Evolutionary conservation across 2,888 invertebrate genomes (phyloP), one percentile per base, ranked within the genome.

Genomic region (Microctonus brassicae): DNA sequence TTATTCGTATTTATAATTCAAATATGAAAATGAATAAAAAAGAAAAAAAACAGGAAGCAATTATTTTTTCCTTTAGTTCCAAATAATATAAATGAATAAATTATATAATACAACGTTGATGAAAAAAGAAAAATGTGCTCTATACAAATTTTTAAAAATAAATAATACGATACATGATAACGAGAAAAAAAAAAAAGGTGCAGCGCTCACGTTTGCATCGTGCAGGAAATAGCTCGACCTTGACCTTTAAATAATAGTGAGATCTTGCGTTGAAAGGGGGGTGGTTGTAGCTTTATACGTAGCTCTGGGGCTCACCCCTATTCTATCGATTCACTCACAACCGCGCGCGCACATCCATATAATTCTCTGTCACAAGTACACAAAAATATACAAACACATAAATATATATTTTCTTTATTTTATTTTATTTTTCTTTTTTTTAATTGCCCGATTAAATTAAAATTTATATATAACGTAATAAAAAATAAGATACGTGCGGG

Each of bases 201-300:
- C 65, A 76, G 62, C 69, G 13, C 36, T 34, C 7, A 24, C 47
- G 71, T 76, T 81, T 75, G 80, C 79, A n/a, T 81, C 79, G 83
- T 81, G 84, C 82, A 79, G 81, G 79, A 84, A 84, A 84, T 84
- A 83, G 80, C 81, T 79, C 78, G 81, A 84, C 84, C 84, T 83
- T 83, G 83, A 83, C 83, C 83, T 84, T 83, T 81, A 78, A 78
- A 76, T 79, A 79, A 77, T 77, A 69, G 74, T 67, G 68, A 74
- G 71, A 79, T 81, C 80, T 79, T 78, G 75, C 77, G 76, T 76
- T 82, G 76, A 78, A 80, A 75, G 75, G 77, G 66, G 68, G 64
- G 75, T 73, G 66, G 75, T 66, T 67, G 68, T 22, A 58, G 67
- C 61, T 61, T n/a, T n/a, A n/a, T n/a, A n/a, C n/a, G 57, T 61